phyloP scores from a whole-genome alignment of 1,140 invertebrate species.

The Pectinophora gossypiella region DNA sequence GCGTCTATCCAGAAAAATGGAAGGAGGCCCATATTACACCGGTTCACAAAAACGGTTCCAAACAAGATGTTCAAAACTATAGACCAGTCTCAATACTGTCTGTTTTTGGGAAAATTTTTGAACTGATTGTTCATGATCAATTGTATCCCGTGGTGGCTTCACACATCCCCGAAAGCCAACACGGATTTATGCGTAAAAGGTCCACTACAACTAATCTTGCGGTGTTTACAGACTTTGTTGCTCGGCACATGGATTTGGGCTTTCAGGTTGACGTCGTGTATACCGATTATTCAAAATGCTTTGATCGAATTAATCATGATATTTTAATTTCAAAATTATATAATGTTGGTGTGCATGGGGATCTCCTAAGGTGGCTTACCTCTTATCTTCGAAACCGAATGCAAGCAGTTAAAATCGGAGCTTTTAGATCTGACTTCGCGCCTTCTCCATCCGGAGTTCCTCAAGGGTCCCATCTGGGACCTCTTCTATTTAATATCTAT shows the following conservation, averaged over 20 bases:
- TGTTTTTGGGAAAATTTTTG: not conserved
- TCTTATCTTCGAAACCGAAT: slow-evolving; percentile 1
- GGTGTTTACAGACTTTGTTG: not conserved
- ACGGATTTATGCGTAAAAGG: not conserved
- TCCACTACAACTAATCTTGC: not conserved
- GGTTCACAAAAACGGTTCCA: not conserved
- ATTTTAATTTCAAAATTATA: not conserved
- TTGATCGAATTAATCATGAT: slow-evolving; percentile 10
- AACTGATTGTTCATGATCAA: not conserved
- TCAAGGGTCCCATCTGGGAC: slow-evolving; percentile 3
- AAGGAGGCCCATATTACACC: not conserved
- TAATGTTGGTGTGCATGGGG: slow-evolving; percentile 4
- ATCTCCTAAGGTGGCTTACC: slow-evolving; percentile 5
- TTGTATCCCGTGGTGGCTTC: not conserved
- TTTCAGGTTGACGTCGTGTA: slow-evolving; percentile 11
- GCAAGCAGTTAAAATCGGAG: not conserved
- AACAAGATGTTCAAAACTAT: not conserved
- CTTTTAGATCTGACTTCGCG: not conserved
- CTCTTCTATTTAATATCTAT: slow-evolving; percentile 1
- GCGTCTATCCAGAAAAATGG: not conserved
- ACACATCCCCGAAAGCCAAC: not conserved
- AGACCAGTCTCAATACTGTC: not conserved
- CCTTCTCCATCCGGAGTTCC: not conserved
- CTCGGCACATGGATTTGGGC: slow-evolving; percentile 2
- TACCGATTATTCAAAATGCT: slow-evolving; percentile 16